phyloP scores from a whole-genome alignment of 2,797 vertebrate genomes.

The Eupleurogrammus muticus region DNA sequence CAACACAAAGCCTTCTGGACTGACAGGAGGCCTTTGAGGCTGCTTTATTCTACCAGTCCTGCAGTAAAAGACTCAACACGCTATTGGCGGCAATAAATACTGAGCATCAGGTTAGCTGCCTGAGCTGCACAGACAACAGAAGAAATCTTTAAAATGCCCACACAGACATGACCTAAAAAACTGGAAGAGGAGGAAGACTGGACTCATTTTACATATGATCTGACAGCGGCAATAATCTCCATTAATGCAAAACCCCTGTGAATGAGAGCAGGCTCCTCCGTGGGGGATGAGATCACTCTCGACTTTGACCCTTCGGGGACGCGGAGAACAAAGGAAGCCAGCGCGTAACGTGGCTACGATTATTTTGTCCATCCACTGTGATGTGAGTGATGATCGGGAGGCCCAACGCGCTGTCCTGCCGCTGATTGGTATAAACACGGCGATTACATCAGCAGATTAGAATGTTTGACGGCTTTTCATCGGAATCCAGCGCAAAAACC shows the following conservation, averaged over 20 bases:
- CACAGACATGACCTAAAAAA: conserved; percentile 27
- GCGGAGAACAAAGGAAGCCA: conserved; percentile 50
- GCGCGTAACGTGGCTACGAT: conserved; percentile 46
- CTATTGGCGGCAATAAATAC: conserved; percentile 19
- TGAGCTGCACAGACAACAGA: conserved; percentile 24
- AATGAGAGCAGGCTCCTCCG: conserved; percentile 37
- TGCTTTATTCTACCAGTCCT: conserved; percentile 7
- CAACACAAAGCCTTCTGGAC: conserved; percentile 15
- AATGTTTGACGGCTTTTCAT: too few species aligned
- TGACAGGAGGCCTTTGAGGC: conserved; percentile 2
- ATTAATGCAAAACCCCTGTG: conserved; percentile 50
- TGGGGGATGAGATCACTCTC: conserved; percentile 38
- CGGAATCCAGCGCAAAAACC: conserved; percentile 1
- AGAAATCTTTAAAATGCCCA: conserved; percentile 15
- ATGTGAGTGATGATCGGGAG: conserved; percentile 22
- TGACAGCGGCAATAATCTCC: conserved; percentile 47
- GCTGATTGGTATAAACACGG: conserved; percentile 14
- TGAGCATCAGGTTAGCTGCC: conserved; percentile 26
- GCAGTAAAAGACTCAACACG: conserved; percentile 8
- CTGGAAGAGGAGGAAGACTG: conserved; percentile 16
- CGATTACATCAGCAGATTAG: conserved; percentile 21
- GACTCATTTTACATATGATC: conserved; percentile 58
- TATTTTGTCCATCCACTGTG: conserved; percentile 29
- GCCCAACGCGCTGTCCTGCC: conserved; percentile 12
- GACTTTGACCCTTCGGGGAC: conserved; percentile 60